Evolutionary conservation across 2,797 vertebrate species (phyloP), one percentile per base, ranked within the genome.

Genomic region (Apogon talboti): DNA sequence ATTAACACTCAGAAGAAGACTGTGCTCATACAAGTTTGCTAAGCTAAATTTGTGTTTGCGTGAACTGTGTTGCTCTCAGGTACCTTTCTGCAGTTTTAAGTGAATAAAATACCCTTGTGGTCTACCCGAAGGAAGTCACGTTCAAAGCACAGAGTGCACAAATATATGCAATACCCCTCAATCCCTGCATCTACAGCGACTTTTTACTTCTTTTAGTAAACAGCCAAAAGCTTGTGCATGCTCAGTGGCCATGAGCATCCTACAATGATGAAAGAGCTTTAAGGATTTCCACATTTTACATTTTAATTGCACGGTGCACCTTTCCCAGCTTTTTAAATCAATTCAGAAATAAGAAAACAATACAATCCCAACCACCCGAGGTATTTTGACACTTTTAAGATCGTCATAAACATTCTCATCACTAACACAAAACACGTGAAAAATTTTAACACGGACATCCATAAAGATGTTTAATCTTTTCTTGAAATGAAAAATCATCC

Each of bases 391-490:
- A 42, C 65, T 30, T 60, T 37, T 51, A 16, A 66, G 45, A 79
- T 74, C 11, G 44, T 61, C 15, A 53, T n/a, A 53, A 41, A 3
- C 40, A 1, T 33, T 50, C 72, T 55, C 52, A 41, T 68, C 66
- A 46, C 40, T 7, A 42, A 24, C 60, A 21, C 21, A 62, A 51
- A 74, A 74, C 6, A 24, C 7, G 2, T 2, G 7, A 68, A 67
- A 76, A 72, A 64, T 57, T 66, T 64, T 51, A 72, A 67, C 66
- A 40, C 66, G 76, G 81, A 78, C 83, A 79, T 55, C 67, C 62
- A 74, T 82, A 67, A 86, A 89, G 79, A 90, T 66, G 78, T 89
- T 89, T 87, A 87, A 90, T 90, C 82, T 89, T 81, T 81, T 56
- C 69, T 78, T 58, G 35, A 84, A 83, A 90, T 90, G 79, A 89